phyloP scores from a whole-genome alignment of 2,888 invertebrate genomes.

The Morpho helenor region DNA sequence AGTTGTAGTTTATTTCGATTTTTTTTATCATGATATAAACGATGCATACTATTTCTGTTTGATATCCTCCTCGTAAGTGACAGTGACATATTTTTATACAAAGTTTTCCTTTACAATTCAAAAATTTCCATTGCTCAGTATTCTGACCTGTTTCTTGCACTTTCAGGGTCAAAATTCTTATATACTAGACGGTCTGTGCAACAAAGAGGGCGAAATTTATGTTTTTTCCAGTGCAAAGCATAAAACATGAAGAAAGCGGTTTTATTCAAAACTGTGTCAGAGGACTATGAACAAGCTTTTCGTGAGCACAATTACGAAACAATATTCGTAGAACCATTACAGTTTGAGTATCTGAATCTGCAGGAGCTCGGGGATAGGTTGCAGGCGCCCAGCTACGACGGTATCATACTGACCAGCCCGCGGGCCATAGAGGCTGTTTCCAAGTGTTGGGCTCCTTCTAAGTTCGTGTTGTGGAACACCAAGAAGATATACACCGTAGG shows the following conservation, averaged over 20 bases:
- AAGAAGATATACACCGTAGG: slow-evolving; percentile 60
- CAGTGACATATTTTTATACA: background rate
- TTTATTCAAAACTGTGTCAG: slow-evolving; percentile 61
- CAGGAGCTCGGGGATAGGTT: slow-evolving; percentile 44
- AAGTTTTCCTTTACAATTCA: slow-evolving; percentile 11
- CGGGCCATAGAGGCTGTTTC: slow-evolving; percentile 60
- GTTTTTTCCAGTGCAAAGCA: slow-evolving; percentile 8
- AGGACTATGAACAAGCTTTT: slow-evolving; percentile 59
- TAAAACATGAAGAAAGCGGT: slow-evolving; percentile 59
- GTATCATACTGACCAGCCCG: slow-evolving; percentile 60
- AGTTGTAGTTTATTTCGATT: too few relatives aligned
- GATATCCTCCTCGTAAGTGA: too few relatives aligned
- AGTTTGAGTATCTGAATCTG: slow-evolving; percentile 47
- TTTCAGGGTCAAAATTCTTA: slow-evolving; percentile 47
- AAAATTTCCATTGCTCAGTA: slow-evolving; percentile 29
- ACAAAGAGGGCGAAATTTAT: slow-evolving; percentile 28
- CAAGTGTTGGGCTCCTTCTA: slow-evolving; percentile 59
- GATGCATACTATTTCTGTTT: too few relatives aligned
- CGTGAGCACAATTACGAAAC: slow-evolving; percentile 46
- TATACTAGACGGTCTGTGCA: slow-evolving; percentile 26
- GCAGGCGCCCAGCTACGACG: slow-evolving; percentile 41
- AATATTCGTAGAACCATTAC: slow-evolving; percentile 63
- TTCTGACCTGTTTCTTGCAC: slow-evolving; percentile 39
- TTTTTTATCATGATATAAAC: too few relatives aligned
- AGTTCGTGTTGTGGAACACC: slow-evolving; percentile 53